Conservation (phyloP, 2,888 invertebrate species). For the Leucophora obtusa region DNA sequence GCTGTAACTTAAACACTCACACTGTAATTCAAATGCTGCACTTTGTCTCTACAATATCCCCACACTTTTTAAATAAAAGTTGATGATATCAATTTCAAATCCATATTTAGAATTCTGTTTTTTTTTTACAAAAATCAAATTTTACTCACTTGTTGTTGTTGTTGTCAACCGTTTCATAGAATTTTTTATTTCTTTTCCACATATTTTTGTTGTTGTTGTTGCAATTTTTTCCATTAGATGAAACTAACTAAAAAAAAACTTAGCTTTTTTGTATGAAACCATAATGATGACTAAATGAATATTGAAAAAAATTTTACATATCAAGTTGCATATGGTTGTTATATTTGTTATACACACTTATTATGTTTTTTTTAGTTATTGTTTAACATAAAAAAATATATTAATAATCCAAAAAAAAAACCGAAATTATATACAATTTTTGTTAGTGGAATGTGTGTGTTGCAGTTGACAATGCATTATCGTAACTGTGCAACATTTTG, state of each 20-base stretch:
- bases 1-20: no score
- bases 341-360: neutral
- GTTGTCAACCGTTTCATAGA: slow-evolving; percentile 68
- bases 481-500: slow-evolving; percentile 71
- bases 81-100: neutral
- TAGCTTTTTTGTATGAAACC: slow-evolving; percentile 63
- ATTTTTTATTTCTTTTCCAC: neutral
- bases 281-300: slow-evolving; percentile 60
- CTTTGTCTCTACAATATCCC: no score
- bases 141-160: slow-evolving; percentile 10
- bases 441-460: slow-evolving; percentile 57
- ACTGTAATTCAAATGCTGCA: no score
- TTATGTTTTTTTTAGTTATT: slow-evolving; percentile 7
- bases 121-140: neutral
- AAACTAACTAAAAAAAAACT: slow-evolving; percentile 43
- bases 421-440: slow-evolving; percentile 39
- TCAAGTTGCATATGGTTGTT: slow-evolving; percentile 39
- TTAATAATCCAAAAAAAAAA: slow-evolving; percentile 22
- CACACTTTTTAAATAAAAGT: no score
- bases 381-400: slow-evolving; percentile 25
- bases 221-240: slow-evolving; percentile 14
- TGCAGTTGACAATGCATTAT: slow-evolving; percentile 77
- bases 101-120: neutral
- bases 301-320: slow-evolving; percentile 40
- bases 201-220: slow-evolving; percentile 5